Evolutionary conservation across 2,888 invertebrate species (phyloP).

Genomic region (Fissipunctia ypsillon): DNA sequence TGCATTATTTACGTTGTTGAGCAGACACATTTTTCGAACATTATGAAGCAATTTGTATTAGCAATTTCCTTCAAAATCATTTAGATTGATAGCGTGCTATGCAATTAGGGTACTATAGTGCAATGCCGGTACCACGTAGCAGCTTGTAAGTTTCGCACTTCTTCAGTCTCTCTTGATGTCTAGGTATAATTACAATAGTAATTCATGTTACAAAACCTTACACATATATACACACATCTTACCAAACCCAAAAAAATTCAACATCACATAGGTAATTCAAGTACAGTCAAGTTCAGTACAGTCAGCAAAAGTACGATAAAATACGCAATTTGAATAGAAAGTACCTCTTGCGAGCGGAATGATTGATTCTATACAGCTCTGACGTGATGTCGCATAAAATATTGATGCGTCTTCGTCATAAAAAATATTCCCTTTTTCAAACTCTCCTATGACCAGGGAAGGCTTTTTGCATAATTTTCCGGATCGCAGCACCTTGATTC

Average conservation of each 20-base stretch:
- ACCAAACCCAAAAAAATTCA: conserved; percentile 58
- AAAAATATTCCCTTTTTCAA: conserved; percentile 73
- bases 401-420: conserved; percentile 76
- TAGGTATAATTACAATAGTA: not conserved
- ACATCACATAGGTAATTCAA: conserved; percentile 61
- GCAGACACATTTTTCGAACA: no score
- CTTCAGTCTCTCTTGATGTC: no score
- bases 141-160: no score
- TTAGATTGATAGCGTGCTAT: no score
- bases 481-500: conserved; percentile 84
- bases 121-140: no score
- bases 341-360: conserved; percentile 73
- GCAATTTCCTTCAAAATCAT: no score
- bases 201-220: not conserved
- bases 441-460: conserved; percentile 76
- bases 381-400: conserved; percentile 75
- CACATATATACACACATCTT: not conserved
- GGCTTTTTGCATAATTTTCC: conserved; percentile 86
- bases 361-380: conserved; percentile 75
- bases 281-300: conserved; percentile 25
- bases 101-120: no score
- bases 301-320: conserved; percentile 69
- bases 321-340: conserved; percentile 81
- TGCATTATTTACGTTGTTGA: no score
- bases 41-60: no score